These are phyloP conservation scores for Thymallus thymallus DNA, from an alignment of 2,113 vertebrate species.

Conservation along the genomic window DNA sequence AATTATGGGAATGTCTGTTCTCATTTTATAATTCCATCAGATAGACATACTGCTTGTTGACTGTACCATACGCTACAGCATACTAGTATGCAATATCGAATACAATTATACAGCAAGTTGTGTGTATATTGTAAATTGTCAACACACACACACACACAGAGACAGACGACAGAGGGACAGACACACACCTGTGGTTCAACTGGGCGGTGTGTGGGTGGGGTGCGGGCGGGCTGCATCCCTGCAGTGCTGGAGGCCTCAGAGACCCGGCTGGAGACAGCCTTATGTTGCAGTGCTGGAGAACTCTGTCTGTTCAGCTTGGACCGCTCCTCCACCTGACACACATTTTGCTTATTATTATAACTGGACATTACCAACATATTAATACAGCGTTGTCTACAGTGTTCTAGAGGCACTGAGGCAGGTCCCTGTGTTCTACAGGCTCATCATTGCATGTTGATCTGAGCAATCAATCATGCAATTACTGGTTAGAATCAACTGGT, in stretches of 20 bases:
- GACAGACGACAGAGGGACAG: constrained; percentile 22
- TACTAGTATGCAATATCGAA: background rate
- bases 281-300: constrained; percentile 92
- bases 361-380: background rate
- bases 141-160: constrained; percentile 1
- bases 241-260: constrained; percentile 92
- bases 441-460: constrained; percentile 40
- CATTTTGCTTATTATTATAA: background rate
- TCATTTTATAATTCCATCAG: no score
- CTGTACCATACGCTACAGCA: no score
- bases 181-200: constrained; percentile 90
- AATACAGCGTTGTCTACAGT: constrained; percentile 4
- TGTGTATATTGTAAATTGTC: background rate
- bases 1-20: background rate
- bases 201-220: constrained; percentile 86
- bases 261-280: constrained; percentile 86
- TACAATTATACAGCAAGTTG: no score
- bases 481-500: constrained; percentile 34
- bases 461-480: constrained; percentile 32
- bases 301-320: constrained; percentile 94
- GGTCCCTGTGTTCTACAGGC: constrained; percentile 10
- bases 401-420: constrained; percentile 1
- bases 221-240: constrained; percentile 87
- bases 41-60: no score
- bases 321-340: constrained; percentile 90